Evolutionary conservation across 2,113 vertebrate species (phyloP).

Genomic region (Aegotheles bennettii): DNA sequence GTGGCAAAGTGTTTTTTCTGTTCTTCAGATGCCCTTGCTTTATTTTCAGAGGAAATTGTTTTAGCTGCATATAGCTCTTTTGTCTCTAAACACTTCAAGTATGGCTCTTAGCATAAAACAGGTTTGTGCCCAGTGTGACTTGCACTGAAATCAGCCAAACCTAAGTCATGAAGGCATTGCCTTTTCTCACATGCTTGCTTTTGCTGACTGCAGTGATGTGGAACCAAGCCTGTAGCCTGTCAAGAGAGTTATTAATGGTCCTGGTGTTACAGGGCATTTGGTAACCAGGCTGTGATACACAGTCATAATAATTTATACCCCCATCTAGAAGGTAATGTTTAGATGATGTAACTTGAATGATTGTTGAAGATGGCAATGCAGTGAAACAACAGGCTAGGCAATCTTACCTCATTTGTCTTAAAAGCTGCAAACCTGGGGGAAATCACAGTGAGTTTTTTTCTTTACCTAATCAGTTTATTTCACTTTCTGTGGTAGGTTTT

Average conservation of each 20-base stretch:
- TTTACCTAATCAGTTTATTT: background rate
- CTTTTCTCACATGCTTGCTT: background rate
- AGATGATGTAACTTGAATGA: background rate
- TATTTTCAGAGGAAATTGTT: background rate
- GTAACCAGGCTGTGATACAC: background rate
- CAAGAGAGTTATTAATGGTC: background rate
- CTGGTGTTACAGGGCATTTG: background rate
- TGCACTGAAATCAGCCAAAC: background rate
- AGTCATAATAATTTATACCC: background rate
- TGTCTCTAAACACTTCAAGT: background rate
- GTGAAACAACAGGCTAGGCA: background rate
- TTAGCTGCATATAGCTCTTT: background rate
- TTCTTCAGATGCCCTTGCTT: background rate
- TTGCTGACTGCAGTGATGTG: background rate
- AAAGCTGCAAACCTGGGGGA: background rate
- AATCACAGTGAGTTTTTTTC: background rate
- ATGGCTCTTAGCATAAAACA: background rate
- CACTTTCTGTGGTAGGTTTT: background rate
- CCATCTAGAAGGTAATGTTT: background rate
- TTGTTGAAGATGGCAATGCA: background rate
- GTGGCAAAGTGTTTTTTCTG: background rate
- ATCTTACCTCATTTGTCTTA: background rate
- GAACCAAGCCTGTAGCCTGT: background rate
- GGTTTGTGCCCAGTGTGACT: background rate
- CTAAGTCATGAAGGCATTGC: background rate